phyloP scores from a whole-genome alignment of 2,113 vertebrate species.

The Lamprotornis superbus region DNA sequence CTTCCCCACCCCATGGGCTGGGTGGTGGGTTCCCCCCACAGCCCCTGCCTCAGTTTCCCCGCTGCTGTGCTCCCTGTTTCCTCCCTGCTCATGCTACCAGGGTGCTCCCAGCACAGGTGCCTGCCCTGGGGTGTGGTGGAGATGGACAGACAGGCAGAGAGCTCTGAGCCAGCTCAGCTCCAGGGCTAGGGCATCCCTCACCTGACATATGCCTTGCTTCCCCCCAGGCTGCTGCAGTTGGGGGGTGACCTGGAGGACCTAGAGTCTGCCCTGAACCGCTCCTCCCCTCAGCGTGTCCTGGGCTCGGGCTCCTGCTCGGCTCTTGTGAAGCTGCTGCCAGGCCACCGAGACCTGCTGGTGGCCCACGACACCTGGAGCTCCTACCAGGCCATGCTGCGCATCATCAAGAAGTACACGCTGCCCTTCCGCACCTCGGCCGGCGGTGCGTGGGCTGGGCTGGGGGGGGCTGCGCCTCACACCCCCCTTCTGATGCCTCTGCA shows the following conservation, averaged over 20 bases:
- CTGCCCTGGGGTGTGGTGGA: background rate
- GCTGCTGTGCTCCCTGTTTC: background rate
- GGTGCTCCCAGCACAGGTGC: background rate
- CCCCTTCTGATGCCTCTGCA: background rate
- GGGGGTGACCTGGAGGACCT: conserved; percentile 91
- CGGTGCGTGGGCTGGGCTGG: conserved; percentile 66
- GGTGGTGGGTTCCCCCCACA: background rate
- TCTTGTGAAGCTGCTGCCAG: conserved; percentile 89
- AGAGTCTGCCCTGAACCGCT: conserved; percentile 87
- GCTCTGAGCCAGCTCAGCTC: background rate
- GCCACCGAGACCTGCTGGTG: conserved; percentile 83
- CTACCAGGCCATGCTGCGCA: conserved; percentile 91
- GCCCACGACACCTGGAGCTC: conserved; percentile 92
- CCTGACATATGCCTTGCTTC: rapidly evolving
- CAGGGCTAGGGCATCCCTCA: background rate
- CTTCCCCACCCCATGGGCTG: rapidly evolving
- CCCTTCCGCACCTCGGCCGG: conserved; percentile 73
- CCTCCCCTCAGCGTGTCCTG: conserved; percentile 56
- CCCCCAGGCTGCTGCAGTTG: conserved; percentile 85
- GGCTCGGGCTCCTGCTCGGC: conserved; percentile 94
- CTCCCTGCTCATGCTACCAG: background rate
- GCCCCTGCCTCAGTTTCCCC: background rate
- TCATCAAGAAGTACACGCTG: conserved; percentile 92
- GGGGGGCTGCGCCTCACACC: background rate
- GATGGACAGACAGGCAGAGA: background rate